These are phyloP conservation scores for Caradrina clavipalpis DNA, from an alignment of 2,888 invertebrate genomes.

Conservation along the genomic window DNA sequence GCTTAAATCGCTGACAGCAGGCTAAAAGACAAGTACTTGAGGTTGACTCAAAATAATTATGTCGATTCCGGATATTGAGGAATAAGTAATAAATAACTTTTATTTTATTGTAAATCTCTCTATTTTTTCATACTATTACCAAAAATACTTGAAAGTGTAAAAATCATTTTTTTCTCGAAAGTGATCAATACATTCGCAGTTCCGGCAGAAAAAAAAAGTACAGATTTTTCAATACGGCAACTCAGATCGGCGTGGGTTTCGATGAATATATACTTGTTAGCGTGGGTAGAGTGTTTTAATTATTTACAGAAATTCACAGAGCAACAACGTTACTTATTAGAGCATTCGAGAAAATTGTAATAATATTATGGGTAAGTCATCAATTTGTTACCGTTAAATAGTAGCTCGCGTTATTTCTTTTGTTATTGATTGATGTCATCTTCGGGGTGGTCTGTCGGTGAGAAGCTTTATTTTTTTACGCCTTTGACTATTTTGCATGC, in stretches of 20 bases:
- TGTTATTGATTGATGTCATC: conserved; percentile 84
- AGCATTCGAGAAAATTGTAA: conserved; percentile 49
- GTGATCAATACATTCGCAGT: not conserved
- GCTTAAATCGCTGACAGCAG: too few relatives aligned
- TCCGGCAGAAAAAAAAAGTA: not conserved
- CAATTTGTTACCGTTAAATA: conserved; percentile 47
- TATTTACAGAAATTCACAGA: conserved; percentile 68
- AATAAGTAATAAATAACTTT: too few relatives aligned
- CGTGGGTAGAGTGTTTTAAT: conserved; percentile 83
- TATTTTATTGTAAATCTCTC: too few relatives aligned
- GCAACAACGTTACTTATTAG: conserved; percentile 52
- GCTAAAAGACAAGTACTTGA: too few relatives aligned
- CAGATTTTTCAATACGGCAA: conserved; percentile 72
- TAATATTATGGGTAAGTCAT: conserved; percentile 78
- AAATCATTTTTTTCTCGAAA: conserved; percentile 26
- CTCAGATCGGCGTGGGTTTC: conserved; percentile 88
- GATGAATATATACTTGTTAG: conserved; percentile 80
- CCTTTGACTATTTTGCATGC: conserved; percentile 70
- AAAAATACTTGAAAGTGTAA: not conserved
- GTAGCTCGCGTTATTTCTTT: conserved; percentile 64
- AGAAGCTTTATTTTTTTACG: conserved; percentile 72
- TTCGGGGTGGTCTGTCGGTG: conserved; percentile 77
- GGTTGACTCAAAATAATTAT: too few relatives aligned
- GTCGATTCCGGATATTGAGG: too few relatives aligned
- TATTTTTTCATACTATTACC: not conserved